phyloP scores from a whole-genome alignment of 2,113 vertebrate species.

The Pelobates fuscus region DNA sequence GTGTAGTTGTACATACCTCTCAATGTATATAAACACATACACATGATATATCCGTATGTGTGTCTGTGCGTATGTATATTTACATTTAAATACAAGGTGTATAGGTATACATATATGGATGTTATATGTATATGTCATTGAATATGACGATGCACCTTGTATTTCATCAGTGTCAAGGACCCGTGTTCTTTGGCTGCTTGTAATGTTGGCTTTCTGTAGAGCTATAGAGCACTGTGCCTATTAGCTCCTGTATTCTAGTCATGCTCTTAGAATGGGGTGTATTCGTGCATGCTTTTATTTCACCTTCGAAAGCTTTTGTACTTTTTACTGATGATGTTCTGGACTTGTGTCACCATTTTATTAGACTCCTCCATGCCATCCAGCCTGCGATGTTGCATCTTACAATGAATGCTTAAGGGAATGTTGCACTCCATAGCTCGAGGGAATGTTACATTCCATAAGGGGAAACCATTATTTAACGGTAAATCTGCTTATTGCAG shows the following conservation, averaged over 20 bases:
- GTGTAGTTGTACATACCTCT: slow-evolving; percentile 63
- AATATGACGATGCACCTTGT: background rate
- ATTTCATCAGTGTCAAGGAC: slow-evolving; percentile 39
- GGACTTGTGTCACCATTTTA: background rate
- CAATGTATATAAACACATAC: slow-evolving; percentile 26
- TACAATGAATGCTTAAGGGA: background rate
- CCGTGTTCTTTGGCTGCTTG: slow-evolving; percentile 72
- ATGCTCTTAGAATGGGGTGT: slow-evolving; percentile 68
- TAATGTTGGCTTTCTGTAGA: slow-evolving; percentile 56
- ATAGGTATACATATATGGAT: background rate
- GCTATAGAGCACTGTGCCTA: background rate
- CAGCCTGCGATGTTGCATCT: background rate
- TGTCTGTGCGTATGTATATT: slow-evolving; percentile 17
- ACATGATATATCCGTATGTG: slow-evolving; percentile 8
- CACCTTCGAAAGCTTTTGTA: slow-evolving; percentile 68
- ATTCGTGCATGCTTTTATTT: slow-evolving; percentile 69
- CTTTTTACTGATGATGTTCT: slow-evolving; percentile 59
- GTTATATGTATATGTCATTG: background rate
- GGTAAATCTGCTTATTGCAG: too few relatives aligned
- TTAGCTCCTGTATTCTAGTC: slow-evolving; percentile 69
- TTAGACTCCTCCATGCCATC: background rate
- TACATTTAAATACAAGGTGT: background rate
- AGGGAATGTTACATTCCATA: background rate
- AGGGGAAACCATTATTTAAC: too few relatives aligned
- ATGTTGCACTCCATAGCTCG: background rate